Evolutionary conservation across 2,888 invertebrate genomes (phyloP).

Genomic region (Shargacucullia verbasci): DNA sequence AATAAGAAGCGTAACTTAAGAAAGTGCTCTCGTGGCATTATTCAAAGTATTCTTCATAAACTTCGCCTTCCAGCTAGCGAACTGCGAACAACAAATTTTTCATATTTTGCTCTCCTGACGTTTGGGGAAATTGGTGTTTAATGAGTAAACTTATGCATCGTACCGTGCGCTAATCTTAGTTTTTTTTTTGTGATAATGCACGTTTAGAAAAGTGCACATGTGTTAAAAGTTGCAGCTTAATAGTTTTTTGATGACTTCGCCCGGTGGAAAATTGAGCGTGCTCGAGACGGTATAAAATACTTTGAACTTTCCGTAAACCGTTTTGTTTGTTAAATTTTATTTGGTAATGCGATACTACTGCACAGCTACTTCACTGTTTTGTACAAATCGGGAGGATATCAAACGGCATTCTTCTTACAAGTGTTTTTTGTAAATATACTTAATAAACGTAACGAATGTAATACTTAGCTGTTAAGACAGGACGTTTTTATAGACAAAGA

Average conservation of each 20-base stretch:
- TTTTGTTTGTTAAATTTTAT: constrained; percentile 57
- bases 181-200: constrained; percentile 54
- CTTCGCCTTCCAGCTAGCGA: constrained; percentile 56
- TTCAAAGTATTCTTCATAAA: constrained; percentile 68
- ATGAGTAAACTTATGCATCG: constrained; percentile 74
- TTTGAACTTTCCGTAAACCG: constrained; percentile 48
- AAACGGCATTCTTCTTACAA: constrained; percentile 32
- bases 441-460: constrained; percentile 21
- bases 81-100: constrained; percentile 66
- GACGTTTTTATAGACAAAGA: constrained; percentile 26
- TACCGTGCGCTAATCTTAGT: constrained; percentile 62
- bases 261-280: constrained; percentile 59
- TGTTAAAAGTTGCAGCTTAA: constrained; percentile 66
- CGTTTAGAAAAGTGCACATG: constrained; percentile 64
- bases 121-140: constrained; percentile 73
- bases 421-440: constrained; percentile 42
- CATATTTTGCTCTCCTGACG: constrained; percentile 69
- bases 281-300: constrained; percentile 43
- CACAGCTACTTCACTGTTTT: constrained; percentile 26
- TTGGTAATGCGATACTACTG: constrained; percentile 52
- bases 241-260: constrained; percentile 72
- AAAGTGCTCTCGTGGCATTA: constrained; percentile 61
- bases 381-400: constrained; percentile 43
- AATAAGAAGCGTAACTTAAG: constrained; percentile 58
- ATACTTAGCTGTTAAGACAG: constrained; percentile 26